Conservation (phyloP, 2,113 vertebrate species). For the Tachuris rubrigastra region DNA sequence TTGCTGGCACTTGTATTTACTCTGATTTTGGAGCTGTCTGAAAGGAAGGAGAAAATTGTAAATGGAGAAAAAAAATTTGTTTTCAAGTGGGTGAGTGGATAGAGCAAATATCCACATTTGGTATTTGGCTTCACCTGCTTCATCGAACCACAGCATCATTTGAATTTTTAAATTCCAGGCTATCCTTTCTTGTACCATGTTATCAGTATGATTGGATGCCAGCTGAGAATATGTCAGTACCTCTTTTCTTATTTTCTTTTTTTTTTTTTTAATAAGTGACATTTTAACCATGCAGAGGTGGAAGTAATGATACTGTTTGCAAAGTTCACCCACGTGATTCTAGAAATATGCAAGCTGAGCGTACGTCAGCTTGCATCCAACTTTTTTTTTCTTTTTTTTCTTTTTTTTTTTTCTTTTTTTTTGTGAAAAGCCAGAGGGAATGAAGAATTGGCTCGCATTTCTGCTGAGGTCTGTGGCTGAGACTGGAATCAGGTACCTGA, state of each 20-base stretch:
- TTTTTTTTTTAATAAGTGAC: background rate
- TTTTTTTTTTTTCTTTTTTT: background rate
- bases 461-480: background rate
- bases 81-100: background rate
- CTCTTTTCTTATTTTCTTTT: no score
- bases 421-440: background rate
- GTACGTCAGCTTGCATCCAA: background rate
- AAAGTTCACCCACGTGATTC: background rate
- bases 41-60: background rate
- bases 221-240: background rate
- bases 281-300: background rate
- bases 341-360: background rate
- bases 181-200: background rate
- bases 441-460: background rate
- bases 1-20: background rate
- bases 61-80: background rate
- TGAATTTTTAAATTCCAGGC: background rate
- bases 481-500: slow-evolving; percentile 2
- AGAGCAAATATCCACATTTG: background rate
- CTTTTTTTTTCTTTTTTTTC: no score
- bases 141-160: background rate
- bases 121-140: background rate
- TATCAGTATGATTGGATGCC: background rate
- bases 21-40: background rate
- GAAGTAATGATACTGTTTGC: background rate